Evolutionary conservation across 2,113 vertebrate species (phyloP).

Genomic region (Gallinago undulata): DNA sequence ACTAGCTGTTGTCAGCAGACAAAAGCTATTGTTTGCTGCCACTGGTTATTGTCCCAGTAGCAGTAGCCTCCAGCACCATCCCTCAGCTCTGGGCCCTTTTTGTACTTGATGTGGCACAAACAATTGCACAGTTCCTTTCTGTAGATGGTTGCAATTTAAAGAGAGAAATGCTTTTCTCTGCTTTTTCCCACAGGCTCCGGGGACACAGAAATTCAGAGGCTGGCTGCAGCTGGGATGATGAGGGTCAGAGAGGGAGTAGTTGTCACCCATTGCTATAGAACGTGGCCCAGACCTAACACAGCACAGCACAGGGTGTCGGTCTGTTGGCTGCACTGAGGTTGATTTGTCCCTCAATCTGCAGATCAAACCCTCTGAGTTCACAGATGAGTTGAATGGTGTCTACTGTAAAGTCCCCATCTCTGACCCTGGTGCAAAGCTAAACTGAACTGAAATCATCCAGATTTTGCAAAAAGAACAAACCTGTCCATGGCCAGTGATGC

Average conservation of each 20-base stretch:
- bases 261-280: not conserved
- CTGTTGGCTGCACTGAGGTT: rapidly evolving
- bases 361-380: not conserved
- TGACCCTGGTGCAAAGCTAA: not conserved
- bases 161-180: not conserved
- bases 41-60: not conserved
- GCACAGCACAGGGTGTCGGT: rapidly evolving
- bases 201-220: not conserved
- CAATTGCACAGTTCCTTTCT: not conserved
- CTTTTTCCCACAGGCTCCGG: not conserved
- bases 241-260: not conserved
- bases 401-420: not conserved
- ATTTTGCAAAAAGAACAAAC: not conserved
- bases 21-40: slow-evolving; percentile 45
- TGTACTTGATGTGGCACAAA: not conserved
- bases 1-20: not conserved
- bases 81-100: not conserved
- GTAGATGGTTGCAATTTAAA: not conserved
- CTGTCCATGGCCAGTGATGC: not conserved
- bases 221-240: not conserved
- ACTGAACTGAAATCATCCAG: not conserved
- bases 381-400: not conserved
- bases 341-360: not conserved
- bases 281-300: not conserved
- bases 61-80: not conserved